Evolutionary conservation across 1,140 invertebrate species (phyloP).

Genomic region (Orius insidiosus): DNA sequence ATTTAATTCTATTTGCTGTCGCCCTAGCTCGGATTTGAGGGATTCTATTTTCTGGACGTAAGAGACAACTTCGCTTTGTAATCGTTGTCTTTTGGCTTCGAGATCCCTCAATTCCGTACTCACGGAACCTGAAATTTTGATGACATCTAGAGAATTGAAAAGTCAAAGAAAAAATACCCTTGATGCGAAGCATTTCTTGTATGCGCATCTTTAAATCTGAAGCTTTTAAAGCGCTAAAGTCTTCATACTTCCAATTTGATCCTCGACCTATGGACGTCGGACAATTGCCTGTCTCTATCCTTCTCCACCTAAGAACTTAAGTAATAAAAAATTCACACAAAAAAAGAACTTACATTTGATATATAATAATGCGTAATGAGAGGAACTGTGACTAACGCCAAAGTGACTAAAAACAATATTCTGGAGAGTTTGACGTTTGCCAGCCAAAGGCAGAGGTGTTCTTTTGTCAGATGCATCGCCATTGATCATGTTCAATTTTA

Average conservation of each 20-base stretch:
- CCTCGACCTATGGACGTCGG: constrained; percentile 44
- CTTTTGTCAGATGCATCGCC: constrained; percentile 17
- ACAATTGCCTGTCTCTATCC: constrained; percentile 35
- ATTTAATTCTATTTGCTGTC: constrained; percentile 74
- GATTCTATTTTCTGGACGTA: constrained; percentile 71
- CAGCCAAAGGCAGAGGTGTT: constrained; percentile 35
- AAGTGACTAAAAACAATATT: constrained; percentile 47
- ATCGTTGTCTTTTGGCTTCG: constrained; percentile 65
- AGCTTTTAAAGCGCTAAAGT: constrained; percentile 55
- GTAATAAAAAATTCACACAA: constrained; percentile 11
- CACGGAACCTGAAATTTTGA: constrained; percentile 59
- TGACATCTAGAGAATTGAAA: no score
- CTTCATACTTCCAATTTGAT: constrained; percentile 62
- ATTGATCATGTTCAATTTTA: no score
- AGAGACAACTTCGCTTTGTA: constrained; percentile 65
- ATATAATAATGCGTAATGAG: constrained; percentile 67
- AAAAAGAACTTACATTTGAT: constrained; percentile 36
- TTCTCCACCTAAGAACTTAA: constrained; percentile 44
- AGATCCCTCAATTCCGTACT: constrained; percentile 78
- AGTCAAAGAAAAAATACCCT: no score
- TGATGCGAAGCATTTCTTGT: constrained; percentile 80
- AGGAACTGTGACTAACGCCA: constrained; percentile 53
- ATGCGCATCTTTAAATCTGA: constrained; percentile 69
- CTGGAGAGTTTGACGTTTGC: constrained; percentile 48
- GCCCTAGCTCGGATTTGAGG: constrained; percentile 64